A percentile compares a stretch with the other conserved stretches of the same genome.
Evolutionary conservation across 2,888 invertebrate species (phyloP).

Genomic region (Pammene fasciana): DNA sequence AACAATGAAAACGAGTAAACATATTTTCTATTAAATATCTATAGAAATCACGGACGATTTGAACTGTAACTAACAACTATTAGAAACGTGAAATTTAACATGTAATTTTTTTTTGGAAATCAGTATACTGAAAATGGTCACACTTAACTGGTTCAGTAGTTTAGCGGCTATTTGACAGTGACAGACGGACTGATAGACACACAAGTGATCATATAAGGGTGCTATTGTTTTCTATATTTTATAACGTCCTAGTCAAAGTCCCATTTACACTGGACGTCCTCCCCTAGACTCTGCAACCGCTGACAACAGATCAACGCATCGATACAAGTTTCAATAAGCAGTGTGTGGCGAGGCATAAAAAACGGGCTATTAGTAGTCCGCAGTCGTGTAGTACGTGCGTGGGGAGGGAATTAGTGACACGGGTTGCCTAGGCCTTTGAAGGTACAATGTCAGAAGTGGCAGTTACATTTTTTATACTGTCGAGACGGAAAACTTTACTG

Average conservation of each 20-base stretch:
- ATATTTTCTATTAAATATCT: too few species aligned
- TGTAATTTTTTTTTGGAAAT: too few species aligned
- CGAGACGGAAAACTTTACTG: not conserved
- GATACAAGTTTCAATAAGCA: constrained; percentile 79
- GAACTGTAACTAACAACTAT: too few species aligned
- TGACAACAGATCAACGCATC: constrained; percentile 62
- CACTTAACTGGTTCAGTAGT: too few species aligned
- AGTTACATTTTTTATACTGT: not conserved
- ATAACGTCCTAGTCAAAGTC: not conserved
- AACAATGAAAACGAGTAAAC: too few species aligned
- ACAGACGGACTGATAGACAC: too few species aligned
- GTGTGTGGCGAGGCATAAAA: constrained; percentile 73
- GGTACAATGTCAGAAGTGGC: constrained; percentile 12
- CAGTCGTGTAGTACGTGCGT: constrained; percentile 69
- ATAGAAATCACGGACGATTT: too few species aligned
- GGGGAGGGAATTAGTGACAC: constrained; percentile 61
- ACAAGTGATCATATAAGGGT: too few species aligned
- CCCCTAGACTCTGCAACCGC: not conserved
- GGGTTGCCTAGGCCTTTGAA: constrained; percentile 51
- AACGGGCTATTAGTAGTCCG: constrained; percentile 69
- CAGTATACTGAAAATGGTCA: too few species aligned
- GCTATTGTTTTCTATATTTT: too few species aligned
- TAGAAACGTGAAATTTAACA: too few species aligned
- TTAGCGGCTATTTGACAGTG: too few species aligned
- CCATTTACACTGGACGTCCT: not conserved